Evolutionary conservation across 2,797 vertebrate genomes (phyloP).

Genomic region (Oceanodroma leucorhoa): DNA sequence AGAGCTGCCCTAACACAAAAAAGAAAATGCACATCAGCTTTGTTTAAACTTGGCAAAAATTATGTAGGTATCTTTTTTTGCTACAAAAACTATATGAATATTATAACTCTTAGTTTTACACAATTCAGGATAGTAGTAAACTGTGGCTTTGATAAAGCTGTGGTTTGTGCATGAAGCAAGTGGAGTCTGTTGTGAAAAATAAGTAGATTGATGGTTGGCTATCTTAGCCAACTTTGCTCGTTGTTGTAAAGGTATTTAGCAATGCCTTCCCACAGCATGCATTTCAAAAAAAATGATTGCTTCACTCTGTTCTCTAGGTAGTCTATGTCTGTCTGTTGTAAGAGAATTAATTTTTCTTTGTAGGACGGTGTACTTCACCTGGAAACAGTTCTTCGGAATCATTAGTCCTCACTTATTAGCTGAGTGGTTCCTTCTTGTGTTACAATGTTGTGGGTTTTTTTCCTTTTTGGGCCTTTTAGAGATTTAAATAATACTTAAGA

Average conservation of each 20-base stretch:
- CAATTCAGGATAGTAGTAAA: constrained; percentile 65
- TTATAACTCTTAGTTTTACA: constrained; percentile 55
- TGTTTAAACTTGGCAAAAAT: constrained; percentile 55
- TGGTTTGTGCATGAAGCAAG: constrained; percentile 78
- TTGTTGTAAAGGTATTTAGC: constrained; percentile 78
- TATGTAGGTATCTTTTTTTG: background rate
- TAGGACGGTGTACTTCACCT: background rate
- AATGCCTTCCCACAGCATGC: constrained; percentile 74
- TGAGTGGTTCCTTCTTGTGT: background rate
- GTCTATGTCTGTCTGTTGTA: constrained; percentile 41
- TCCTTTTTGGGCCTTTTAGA: background rate
- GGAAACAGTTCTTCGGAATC: background rate
- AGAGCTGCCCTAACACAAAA: constrained; percentile 50
- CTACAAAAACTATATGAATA: background rate
- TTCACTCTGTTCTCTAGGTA: constrained; percentile 64
- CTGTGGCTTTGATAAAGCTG: constrained; percentile 72
- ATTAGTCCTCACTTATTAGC: background rate
- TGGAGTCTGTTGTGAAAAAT: constrained; percentile 76
- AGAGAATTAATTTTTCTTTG: background rate
- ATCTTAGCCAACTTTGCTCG: constrained; percentile 74
- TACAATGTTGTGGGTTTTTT: background rate
- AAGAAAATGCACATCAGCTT: constrained; percentile 69
- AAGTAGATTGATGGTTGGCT: constrained; percentile 64
- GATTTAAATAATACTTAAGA: constrained; percentile 1
- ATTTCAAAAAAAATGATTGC: constrained; percentile 77